Percentiles rank a stretch among this genome's conserved stretches.
Evolutionary conservation across 2,888 invertebrate species (phyloP).

Genomic region (Embidobia sp.): DNA sequence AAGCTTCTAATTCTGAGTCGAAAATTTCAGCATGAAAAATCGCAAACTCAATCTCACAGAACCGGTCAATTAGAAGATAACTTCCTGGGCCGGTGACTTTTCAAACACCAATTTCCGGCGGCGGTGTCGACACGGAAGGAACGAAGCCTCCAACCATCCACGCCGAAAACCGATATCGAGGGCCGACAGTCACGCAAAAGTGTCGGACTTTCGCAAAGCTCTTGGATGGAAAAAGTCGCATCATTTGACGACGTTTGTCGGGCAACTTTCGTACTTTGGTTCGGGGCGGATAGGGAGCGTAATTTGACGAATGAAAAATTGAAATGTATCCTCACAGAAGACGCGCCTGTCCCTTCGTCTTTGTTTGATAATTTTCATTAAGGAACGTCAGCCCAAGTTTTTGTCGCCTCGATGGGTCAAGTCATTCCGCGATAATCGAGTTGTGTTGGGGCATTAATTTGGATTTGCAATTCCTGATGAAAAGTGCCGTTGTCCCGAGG

Average conservation of each 20-base stretch:
- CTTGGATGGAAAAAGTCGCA: constrained; percentile 37
- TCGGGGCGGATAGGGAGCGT: constrained; percentile 23
- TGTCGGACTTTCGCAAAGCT: constrained; percentile 12
- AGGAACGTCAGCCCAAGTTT: not conserved
- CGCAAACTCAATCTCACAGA: constrained; percentile 45
- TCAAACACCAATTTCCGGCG: constrained; percentile 63
- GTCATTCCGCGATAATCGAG: constrained; percentile 11
- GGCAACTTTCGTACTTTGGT: constrained; percentile 39
- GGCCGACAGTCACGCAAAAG: constrained; percentile 29
- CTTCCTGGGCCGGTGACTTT: constrained; percentile 43
- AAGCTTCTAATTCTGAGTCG: too few relatives aligned
- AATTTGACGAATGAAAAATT: constrained; percentile 44
- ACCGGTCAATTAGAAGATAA: constrained; percentile 62
- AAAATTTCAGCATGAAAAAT: constrained; percentile 25
- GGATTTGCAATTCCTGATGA: constrained; percentile 19
- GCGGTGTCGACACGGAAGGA: constrained; percentile 42
- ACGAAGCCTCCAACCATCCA: constrained; percentile 27
- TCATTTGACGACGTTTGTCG: constrained; percentile 56
- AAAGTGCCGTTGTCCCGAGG: constrained; percentile 13
- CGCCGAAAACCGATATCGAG: constrained; percentile 43
- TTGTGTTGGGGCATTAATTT: constrained; percentile 27
- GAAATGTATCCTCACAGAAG: constrained; percentile 11
- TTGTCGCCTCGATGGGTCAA: not conserved
- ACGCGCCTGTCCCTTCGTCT: not conserved
- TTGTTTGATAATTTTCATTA: constrained; percentile 21